Percentiles rank a stretch among this genome's conserved stretches.
Evolutionary conservation across 2,113 vertebrate genomes (phyloP).

Genomic region (Capreolus pygargus): DNA sequence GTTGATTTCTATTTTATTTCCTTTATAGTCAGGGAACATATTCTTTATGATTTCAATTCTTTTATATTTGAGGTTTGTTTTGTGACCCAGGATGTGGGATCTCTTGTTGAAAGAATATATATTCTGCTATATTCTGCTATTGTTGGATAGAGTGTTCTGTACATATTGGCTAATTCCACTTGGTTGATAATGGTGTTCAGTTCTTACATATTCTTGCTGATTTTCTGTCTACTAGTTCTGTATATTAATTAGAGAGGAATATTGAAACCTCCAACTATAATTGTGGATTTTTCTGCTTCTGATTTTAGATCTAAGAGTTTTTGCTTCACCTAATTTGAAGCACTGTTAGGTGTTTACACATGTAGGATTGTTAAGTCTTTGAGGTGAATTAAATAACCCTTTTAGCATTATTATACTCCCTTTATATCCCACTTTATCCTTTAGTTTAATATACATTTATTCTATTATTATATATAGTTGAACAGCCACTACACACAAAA

Average conservation of each 20-base stretch:
- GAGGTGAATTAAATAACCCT: neutral
- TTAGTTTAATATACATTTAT: constrained; percentile 60
- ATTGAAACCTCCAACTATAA: neutral
- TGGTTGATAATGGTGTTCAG: neutral
- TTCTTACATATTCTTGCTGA: constrained; percentile 8
- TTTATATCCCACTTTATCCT: constrained; percentile 6
- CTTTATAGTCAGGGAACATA: neutral
- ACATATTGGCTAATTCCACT: neutral
- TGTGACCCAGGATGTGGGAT: neutral
- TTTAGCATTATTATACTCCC: neutral
- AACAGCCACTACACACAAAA: constrained; percentile 51
- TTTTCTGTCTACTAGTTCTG: constrained; percentile 20
- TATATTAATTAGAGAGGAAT: neutral
- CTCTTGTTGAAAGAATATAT: constrained; percentile 9
- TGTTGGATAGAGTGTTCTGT: neutral
- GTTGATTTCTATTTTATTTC: neutral
- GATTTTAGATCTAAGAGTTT: constrained; percentile 32
- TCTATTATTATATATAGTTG: constrained; percentile 26
- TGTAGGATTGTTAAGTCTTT: constrained; percentile 32
- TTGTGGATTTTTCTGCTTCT: neutral
- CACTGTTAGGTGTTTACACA: neutral
- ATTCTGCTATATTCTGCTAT: neutral
- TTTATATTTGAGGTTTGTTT: constrained; percentile 32
- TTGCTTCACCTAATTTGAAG: constrained; percentile 36
- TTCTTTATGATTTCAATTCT: constrained; percentile 3